Base-by-base conservation (phyloP, 92 coral and sea anemone species). In the Parazoanthus atlanticus region DNA sequence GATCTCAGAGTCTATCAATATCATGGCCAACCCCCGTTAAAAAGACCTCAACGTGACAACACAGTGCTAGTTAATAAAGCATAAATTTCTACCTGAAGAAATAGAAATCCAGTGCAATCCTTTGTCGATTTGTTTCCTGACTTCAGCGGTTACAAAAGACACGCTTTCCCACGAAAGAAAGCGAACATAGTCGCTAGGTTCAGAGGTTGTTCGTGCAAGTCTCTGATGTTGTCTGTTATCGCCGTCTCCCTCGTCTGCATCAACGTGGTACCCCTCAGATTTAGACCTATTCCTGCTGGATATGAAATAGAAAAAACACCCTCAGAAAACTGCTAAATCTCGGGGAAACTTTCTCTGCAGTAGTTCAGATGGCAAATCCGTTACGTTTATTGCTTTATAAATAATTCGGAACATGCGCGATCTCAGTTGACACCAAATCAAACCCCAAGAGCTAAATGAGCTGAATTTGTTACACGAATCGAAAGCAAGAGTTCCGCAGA, bases 131-230 rank as follows among this genome's bases (percentile, higher is more conserved):
- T 89, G 88, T 32, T 86, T 86, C 29, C 89, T 92, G 36, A 95
- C 64, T 56, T 93, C 93, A 19, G 91, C 93, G 32, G 94, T 96
- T 92, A 95, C 81, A 92, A 92, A 97, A 52, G 96, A 91, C 40
- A 95, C 95, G 76, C 94, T 93, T 61, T 95, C 95, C 94, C 95
- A 92, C 8, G 98, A 91, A 12, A 97, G 84, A 80, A 94, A 95
- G 3, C 96, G 88, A 65, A 90, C 86, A 32, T 92, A 88, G 80
- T 84, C 84, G 34, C 91, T 82, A 9, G 86, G 87, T 31, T 84
- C 87, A 11, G 87, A 84, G 9, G 87, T 54, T 23, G 87, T 84
- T 41, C 87, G 78, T 29, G 87, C 41, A 29, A 84, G 64, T 9
- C 34, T 70, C 61, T 41, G 31, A 29, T 69, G 87, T 40, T 29